Base-by-base conservation (phyloP, 1,140 invertebrate genomes). In the Gryon sp. region DNA sequence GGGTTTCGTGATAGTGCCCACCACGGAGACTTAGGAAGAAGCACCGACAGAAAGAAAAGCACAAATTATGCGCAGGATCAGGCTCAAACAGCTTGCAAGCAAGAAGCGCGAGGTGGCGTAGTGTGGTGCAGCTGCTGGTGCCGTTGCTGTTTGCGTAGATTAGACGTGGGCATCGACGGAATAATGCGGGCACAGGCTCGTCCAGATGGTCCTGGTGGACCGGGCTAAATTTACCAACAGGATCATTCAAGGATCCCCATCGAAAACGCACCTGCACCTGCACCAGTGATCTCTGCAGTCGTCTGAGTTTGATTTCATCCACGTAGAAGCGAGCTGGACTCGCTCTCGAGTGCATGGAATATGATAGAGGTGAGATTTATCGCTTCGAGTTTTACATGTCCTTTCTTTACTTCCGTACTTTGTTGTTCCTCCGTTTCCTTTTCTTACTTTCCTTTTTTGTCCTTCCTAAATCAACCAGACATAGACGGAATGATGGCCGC, bases 271-370 rank as follows among this genome's bases (percentile, higher is more conserved):
- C 76, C 77, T 72, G 74, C 72, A 80, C 73, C 76, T 74, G 68
- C 41, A 30, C 15, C 26, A 20, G 20, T n/a, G n/a, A 32, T 22
- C 4, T 36, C n/a, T 30, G 16, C n/a, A n/a, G n/a, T n/a, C 19
- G 19, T 24, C 46, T 53, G 63, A 36, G 14, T 32, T 36, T 43
- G 20, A 57, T 59, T 14, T 12, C 32, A 45, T 36, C 52, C 78
- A 72, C 70, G 76, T 78, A 80, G 80, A 76, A 83, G 88, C 88
- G 87, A 89, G 88, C 86, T 83, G 80, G 83, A 79, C 88, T 89
- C 87, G 88, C 88, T 84, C 80, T 80, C 79, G 74, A 81, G 79
- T 84, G 88, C 85, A 88, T 89, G 86, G 87, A 88, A 87, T 83
- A 89, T 89, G 88, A 85, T 88, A 87, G 87, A 89, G 88, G 88